Percentiles rank a stretch among this genome's conserved stretches.
Evolutionary conservation across 2,888 invertebrate species (phyloP).

Genomic region (Agrochola circellaris): DNA sequence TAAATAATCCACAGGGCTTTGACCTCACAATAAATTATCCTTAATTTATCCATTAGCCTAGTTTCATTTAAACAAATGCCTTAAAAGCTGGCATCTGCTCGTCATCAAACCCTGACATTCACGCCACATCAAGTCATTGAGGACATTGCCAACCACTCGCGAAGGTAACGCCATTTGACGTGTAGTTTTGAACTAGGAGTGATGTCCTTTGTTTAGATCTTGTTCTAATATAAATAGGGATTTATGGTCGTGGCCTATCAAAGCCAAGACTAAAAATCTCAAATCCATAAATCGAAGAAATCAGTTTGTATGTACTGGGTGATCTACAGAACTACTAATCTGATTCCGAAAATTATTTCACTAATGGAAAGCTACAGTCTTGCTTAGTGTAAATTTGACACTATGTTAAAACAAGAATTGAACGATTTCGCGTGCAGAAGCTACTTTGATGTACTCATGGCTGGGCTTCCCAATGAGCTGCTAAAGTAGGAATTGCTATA

Average conservation of each 20-base stretch:
- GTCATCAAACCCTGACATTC: conserved; percentile 19
- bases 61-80: neutral
- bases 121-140: conserved; percentile 20
- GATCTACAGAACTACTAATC: too few relatives aligned
- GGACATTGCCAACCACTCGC: conserved; percentile 29
- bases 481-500: too few relatives aligned
- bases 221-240: neutral
- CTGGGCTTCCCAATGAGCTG: too few relatives aligned
- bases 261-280: too few relatives aligned
- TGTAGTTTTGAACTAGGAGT: neutral
- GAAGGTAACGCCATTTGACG: conserved; percentile 5
- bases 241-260: neutral
- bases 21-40: conserved; percentile 1
- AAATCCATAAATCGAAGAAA: too few relatives aligned
- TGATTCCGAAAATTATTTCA: too few relatives aligned
- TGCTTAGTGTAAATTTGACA: too few relatives aligned
- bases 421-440: too few relatives aligned
- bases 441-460: too few relatives aligned
- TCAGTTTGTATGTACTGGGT: too few relatives aligned
- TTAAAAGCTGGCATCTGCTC: neutral
- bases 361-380: too few relatives aligned
- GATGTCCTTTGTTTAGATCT: conserved; percentile 6
- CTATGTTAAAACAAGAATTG: too few relatives aligned
- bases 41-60: neutral
- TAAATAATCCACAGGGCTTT: neutral